Base-by-base conservation (phyloP, 2,888 invertebrate genomes). In the Asteroscopus sphinx region DNA sequence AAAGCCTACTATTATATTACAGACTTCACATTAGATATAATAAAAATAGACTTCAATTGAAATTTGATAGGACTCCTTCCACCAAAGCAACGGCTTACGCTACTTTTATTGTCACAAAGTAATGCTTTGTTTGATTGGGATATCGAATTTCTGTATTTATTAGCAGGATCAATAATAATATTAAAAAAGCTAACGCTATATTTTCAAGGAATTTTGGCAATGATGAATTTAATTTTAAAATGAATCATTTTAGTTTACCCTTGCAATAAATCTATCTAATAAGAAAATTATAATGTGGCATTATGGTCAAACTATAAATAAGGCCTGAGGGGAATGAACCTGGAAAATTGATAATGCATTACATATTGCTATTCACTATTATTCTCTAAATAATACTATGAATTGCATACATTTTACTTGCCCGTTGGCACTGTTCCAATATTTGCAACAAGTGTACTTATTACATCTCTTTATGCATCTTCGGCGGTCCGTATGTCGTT, bases 401-500 rank as follows among this genome's bases (percentile, higher is more conserved):
- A 69, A 63, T 17, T 64, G 47, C 35, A 70, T 64, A 45, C 44
- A 70, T 57, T 67, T 70, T 57, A 40, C 51, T 70, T 67, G 12
- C 30, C 52, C 47, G 48, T 57, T 67, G 70, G 70, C 66, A 70
- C 51, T 64, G 45, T 45, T 67, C 66, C 66, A 67, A 70, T 55
- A 48, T 46, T 63, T 69, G 56, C 47, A 36, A 40, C 28, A 47
- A 11, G 36, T 40, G 65, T 70, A 35, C 47, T 64, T 45, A 52
- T 64, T 70, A 45, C 58, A 49, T 67, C 47, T 57, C 54, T 61
- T 48, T 42, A 47, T 48, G 53, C 71, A 46, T 63, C 55, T 45
- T 63, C 52, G 57, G 59, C 60, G 72, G 57, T 59, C 56, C 48
- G 47, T 75, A 41, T 68, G 68, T 63, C 59, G 76, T 77, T 84